These are phyloP conservation scores for Gobio gobio DNA, from an alignment of 2,113 vertebrate genomes.

Conservation along the genomic window DNA sequence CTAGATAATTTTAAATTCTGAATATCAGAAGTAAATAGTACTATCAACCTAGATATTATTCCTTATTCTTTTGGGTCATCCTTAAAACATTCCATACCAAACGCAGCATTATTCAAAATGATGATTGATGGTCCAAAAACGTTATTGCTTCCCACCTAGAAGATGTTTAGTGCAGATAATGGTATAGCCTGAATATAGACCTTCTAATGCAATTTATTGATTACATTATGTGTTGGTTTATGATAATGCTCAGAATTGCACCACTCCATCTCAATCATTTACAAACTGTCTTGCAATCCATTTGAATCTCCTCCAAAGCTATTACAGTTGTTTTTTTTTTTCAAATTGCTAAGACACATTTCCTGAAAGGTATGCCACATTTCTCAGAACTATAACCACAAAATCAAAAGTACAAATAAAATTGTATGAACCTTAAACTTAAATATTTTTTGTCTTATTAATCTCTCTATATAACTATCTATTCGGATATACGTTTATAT, in stretches of 20 bases:
- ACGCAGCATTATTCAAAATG: background rate
- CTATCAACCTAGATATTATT: background rate
- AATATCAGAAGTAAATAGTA: background rate
- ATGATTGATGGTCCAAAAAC: background rate
- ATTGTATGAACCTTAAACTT: too few species aligned
- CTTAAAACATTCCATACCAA: background rate
- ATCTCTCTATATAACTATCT: too few species aligned
- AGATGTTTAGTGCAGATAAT: background rate
- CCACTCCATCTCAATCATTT: background rate
- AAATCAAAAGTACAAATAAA: too few species aligned
- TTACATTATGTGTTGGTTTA: background rate
- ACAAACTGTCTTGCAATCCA: too few species aligned
- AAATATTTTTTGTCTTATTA: too few species aligned
- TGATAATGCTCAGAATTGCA: background rate
- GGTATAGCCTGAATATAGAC: background rate
- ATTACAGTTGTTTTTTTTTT: background rate
- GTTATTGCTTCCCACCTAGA: slow-evolving; percentile 2
- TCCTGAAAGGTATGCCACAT: background rate
- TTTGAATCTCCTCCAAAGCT: background rate
- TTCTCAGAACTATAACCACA: background rate
- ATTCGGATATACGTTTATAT: too few species aligned
- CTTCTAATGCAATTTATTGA: slow-evolving; percentile 2
- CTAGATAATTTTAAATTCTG: background rate
- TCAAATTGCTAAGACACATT: background rate
- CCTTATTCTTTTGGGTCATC: background rate